phyloP scores from a whole-genome alignment of 1,140 invertebrate species.

The Drosophila prosaltans region DNA sequence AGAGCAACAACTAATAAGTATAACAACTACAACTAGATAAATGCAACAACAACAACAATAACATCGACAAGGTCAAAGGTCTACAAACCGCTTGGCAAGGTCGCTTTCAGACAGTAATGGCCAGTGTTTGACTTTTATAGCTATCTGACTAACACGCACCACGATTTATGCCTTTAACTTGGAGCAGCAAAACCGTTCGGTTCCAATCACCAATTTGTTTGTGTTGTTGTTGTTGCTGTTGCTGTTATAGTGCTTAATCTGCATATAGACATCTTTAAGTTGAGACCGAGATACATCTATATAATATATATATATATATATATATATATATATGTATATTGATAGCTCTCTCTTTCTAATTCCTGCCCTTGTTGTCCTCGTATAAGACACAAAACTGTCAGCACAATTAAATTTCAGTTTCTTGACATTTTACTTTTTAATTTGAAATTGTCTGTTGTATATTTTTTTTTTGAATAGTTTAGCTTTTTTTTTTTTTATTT shows the following conservation, averaged over 20 bases:
- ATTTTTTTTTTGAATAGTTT: slow-evolving; percentile 3
- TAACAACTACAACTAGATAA: slow-evolving; percentile 51
- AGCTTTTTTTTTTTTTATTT: slow-evolving; percentile 57
- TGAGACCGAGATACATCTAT: slow-evolving; percentile 32
- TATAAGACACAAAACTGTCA: slow-evolving; percentile 65
- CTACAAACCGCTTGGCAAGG: slow-evolving; percentile 74
- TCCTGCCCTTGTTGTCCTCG: slow-evolving; percentile 60
- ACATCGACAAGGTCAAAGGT: slow-evolving; percentile 77
- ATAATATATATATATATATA: slow-evolving; percentile 20
- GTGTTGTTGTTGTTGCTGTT: slow-evolving; percentile 11
- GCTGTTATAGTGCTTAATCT: slow-evolving; percentile 6
- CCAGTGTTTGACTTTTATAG: slow-evolving; percentile 76
- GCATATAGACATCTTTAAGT: slow-evolving; percentile 12
- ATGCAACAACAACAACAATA: slow-evolving; percentile 50
- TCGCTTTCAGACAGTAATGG: slow-evolving; percentile 73
- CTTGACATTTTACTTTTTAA: slow-evolving; percentile 67
- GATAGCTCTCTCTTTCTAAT: slow-evolving; percentile 44
- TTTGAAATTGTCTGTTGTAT: slow-evolving; percentile 12
- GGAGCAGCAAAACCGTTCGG: slow-evolving; percentile 2
- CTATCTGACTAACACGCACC: slow-evolving; percentile 65
- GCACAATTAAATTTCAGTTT: slow-evolving; percentile 45
- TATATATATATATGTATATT: slow-evolving; percentile 25
- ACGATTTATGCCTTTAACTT: slow-evolving; percentile 58
- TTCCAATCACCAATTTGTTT: slow-evolving; percentile 13
- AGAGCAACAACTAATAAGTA: slow-evolving; percentile 39